These are phyloP conservation scores for Epinephelus awoara DNA, from an alignment of 2,797 vertebrate species.

Conservation along the genomic window DNA sequence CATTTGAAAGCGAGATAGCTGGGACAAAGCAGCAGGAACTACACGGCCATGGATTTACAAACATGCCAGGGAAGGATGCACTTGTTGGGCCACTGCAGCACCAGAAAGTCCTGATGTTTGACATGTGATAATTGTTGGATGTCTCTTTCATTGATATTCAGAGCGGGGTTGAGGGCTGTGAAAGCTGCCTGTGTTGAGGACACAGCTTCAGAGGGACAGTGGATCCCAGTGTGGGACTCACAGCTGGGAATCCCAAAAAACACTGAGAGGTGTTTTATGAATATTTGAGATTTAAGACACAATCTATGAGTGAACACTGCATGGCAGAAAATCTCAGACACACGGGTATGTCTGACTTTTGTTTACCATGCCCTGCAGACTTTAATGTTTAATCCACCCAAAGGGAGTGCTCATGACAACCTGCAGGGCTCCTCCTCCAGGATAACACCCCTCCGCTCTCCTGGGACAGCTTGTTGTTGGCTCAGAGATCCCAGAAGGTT, in stretches of 20 bases:
- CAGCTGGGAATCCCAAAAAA: conserved; percentile 70
- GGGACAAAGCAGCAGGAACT: conserved; percentile 23
- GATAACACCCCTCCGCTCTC: conserved; percentile 23
- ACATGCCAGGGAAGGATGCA: not conserved
- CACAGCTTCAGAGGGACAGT: conserved; percentile 60
- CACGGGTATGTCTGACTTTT: not conserved
- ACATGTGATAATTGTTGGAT: conserved; percentile 51
- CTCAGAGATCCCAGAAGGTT: conserved; percentile 15
- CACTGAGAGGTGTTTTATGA: conserved; percentile 32
- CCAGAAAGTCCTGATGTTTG: conserved; percentile 7
- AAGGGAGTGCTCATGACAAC: conserved; percentile 36
- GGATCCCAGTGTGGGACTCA: conserved; percentile 73
- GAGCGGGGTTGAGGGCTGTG: conserved; percentile 45
- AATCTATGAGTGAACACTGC: not conserved
- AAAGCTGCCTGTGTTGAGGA: conserved; percentile 75
- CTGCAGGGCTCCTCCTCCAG: conserved; percentile 26
- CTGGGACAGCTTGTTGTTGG: conserved; percentile 50
- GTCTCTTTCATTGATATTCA: conserved; percentile 78
- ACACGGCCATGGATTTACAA: not conserved
- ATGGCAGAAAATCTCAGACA: conserved; percentile 8
- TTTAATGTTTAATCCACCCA: conserved; percentile 35
- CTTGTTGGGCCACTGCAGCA: conserved; percentile 21
- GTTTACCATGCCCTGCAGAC: conserved; percentile 13
- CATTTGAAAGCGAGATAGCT: not conserved
- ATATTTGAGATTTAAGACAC: conserved; percentile 24